Base-by-base conservation (phyloP, 1,140 invertebrate genomes). In the Drosophila sproati region DNA sequence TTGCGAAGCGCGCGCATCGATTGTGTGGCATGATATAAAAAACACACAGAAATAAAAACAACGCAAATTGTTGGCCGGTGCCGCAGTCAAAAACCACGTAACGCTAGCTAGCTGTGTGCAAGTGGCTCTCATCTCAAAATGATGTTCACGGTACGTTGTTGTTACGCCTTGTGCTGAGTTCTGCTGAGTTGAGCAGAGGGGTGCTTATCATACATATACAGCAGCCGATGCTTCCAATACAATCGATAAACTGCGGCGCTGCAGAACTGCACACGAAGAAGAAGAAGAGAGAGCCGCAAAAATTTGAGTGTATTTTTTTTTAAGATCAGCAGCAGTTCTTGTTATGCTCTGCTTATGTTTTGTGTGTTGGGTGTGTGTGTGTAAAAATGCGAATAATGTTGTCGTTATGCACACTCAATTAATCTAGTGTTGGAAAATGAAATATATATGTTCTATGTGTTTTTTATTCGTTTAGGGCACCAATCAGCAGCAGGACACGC, bases 401-500 rank as follows among this genome's bases (percentile, higher is more conserved):
- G 20, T 20, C 20, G 20, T 20, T 20, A 20, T 20, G 20, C 20
- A 20, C 20, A 20, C 20, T 20, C 20, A 20, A 20, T 20, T 20
- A 20, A 20, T 20, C 20, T 20, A 20, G 20, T 20, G 20, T 20
- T 20, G 20, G 20, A 20, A 20, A 20, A 20, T 20, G 20, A 20
- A 20, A 48, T 73, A 12, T 10, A 39, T n/a, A 39, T 45, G 20
- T 20, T 20, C 20, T 20, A 41, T 66, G 41, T 47, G 12, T 70
- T 5, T 60, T 60, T 32, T 47, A 20, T 57, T 67, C 68, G 29
- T 35, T 29, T 91, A 99, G 98, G 99, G 99, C 50, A 99, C 98
- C 34, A 99, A 96, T 82, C 97, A 98, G 45, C 98, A 99, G 92
- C 99, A 99, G 93, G 99, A 99, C 93, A 99, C 98, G 90, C 95